Base-by-base conservation (phyloP, 2,113 vertebrate genomes). In the Falco punctatus region DNA sequence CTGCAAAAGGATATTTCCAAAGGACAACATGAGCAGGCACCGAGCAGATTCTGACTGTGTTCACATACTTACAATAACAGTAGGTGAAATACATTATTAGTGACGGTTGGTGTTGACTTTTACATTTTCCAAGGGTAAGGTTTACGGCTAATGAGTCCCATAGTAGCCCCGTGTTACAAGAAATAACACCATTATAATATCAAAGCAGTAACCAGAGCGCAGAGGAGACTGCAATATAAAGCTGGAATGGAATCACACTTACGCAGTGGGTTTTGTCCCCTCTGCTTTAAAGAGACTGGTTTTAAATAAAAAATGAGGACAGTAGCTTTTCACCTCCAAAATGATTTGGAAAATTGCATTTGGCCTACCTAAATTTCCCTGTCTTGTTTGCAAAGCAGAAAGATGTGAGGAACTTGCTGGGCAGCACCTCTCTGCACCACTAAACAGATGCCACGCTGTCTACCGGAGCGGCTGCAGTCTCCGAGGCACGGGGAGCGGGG, bases 81-180 rank as follows among this genome's bases (percentile, higher is more conserved):
- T 93, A 92, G 94, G 82, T 86, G 88, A 97, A 95, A 94, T 93
- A 75, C 88, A 94, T 90, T 94, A 92, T 93, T 95, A 95, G 94
- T 49, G 40, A 91, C 51, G 79, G 82, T 57, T 58, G 49, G 16
- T 90, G 75, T 96, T 97, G 92, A 94, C 86, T 96, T 97, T 89
- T 83, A 77, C 80, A 59, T 90, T 96, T 95, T 87, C 95, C 88
- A 93, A 48, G 87, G 90, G 81, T 78, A 94, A 94, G 74, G 91
- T 92, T 95, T 96, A 91, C 69, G 73, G 92, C 86, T 96, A 96
- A 95, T 95, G 97, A 86, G 92, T 95, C 95, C 94, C 89, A 84
- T 26, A 97, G 95, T 80, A 95, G 80, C 59, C 57, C 86, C 33
- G 23, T 52, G 44, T 59, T 94, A 88, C 78, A 72, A 91, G 95